These are phyloP conservation scores for Onychostruthus taczanowskii DNA, from an alignment of 2,113 vertebrate species.

Conservation along the genomic window DNA sequence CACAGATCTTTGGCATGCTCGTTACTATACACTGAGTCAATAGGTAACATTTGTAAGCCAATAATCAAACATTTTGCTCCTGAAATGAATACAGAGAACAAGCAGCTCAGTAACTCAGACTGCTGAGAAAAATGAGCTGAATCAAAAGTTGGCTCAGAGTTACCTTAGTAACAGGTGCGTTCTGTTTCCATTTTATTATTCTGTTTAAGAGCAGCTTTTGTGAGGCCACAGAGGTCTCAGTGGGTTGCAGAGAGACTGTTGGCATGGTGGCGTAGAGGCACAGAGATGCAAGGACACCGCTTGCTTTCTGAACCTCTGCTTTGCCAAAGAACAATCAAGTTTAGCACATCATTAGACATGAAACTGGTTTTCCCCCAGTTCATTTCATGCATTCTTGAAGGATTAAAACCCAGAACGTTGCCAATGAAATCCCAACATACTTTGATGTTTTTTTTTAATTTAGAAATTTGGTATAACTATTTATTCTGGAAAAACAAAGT, in stretches of 20 bases:
- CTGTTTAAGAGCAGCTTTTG: conserved; percentile 27
- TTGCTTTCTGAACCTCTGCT: conserved; percentile 51
- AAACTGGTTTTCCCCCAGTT: conserved; percentile 44
- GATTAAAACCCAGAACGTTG: background rate
- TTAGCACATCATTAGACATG: background rate
- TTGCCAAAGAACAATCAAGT: conserved; percentile 41
- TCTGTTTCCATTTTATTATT: conserved; percentile 32
- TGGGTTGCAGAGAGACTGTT: conserved; percentile 54
- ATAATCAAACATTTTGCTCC: conserved; percentile 50
- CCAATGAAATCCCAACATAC: background rate
- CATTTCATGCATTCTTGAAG: background rate
- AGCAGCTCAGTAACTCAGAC: background rate
- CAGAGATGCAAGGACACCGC: conserved; percentile 34
- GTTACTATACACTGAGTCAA: conserved; percentile 31
- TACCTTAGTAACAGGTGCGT: conserved; percentile 66
- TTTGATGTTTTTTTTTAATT: background rate
- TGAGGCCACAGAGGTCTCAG: conserved; percentile 6
- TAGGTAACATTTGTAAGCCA: conserved; percentile 32
- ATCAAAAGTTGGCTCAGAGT: conserved; percentile 34
- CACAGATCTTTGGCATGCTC: conserved; percentile 28
- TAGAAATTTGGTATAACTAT: background rate
- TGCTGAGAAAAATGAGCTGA: background rate
- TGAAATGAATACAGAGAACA: conserved; percentile 31
- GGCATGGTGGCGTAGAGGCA: conserved; percentile 32
- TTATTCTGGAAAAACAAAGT: background rate